These are phyloP conservation scores for Dryobates pubescens DNA, from an alignment of 2,797 vertebrate genomes.

Conservation along the genomic window DNA sequence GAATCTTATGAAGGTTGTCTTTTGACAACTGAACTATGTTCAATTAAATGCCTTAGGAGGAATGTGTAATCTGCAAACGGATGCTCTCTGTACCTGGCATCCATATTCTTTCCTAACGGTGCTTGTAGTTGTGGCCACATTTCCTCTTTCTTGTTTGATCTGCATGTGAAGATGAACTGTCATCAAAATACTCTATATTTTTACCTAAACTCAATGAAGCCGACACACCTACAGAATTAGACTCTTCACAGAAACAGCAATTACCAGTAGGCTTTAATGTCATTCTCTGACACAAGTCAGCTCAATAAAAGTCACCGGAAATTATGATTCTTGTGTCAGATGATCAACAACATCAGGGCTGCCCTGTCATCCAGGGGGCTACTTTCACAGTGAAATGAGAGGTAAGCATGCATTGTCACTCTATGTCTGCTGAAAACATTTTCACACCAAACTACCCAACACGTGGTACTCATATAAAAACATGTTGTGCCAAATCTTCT, in stretches of 20 bases:
- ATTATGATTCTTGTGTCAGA: neutral
- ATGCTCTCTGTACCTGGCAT: neutral
- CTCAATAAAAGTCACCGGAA: constrained; percentile 18
- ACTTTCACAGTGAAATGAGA: constrained; percentile 12
- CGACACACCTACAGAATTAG: neutral
- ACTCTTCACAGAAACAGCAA: neutral
- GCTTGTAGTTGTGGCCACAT: neutral
- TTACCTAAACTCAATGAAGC: constrained; percentile 1
- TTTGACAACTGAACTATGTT: neutral
- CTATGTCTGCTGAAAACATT: constrained; percentile 8
- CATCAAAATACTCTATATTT: constrained; percentile 7
- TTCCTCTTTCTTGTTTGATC: neutral
- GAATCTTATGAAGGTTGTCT: neutral
- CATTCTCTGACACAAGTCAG: constrained; percentile 1
- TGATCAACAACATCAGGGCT: constrained; percentile 9
- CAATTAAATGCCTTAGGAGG: neutral
- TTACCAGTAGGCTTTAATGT: constrained; percentile 26
- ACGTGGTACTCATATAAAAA: constrained; percentile 51
- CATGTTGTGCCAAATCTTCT: constrained; percentile 60
- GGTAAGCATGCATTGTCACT: constrained; percentile 23
- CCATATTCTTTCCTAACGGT: neutral
- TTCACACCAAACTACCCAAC: constrained; percentile 37
- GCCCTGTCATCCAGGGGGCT: neutral
- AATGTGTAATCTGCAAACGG: neutral
- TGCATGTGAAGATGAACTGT: neutral